These are phyloP conservation scores for Hypsibius dujardini DNA, from an alignment of 1,140 invertebrate species.

Conservation along the genomic window DNA sequence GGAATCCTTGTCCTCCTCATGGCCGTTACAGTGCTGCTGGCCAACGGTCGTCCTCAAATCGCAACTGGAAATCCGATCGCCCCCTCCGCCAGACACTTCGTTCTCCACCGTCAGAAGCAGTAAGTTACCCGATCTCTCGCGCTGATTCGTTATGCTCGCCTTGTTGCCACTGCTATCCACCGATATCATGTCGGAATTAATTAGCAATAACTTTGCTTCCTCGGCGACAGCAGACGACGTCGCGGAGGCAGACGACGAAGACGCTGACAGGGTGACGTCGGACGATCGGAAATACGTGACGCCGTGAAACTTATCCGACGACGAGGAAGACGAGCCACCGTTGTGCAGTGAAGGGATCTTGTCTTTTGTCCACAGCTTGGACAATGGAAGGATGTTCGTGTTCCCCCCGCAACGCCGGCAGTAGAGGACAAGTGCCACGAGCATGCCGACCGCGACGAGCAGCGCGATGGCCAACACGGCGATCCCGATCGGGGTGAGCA, in stretches of 20 bases:
- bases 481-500: background rate
- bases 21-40: too few species aligned
- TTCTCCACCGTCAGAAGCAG: background rate
- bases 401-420: background rate
- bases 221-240: background rate
- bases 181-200: too few species aligned
- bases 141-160: too few species aligned
- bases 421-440: background rate
- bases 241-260: background rate
- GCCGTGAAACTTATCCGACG: slow-evolving; percentile 2
- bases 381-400: background rate
- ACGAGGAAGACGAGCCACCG: background rate
- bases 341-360: background rate
- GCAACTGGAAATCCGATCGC: too few species aligned
- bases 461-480: background rate
- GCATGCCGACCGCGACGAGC: background rate
- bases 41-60: too few species aligned
- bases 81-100: background rate
- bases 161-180: too few species aligned
- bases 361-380: background rate
- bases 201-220: background rate
- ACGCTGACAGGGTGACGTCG: background rate
- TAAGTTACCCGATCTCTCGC: too few species aligned
- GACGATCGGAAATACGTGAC: slow-evolving; percentile 1
- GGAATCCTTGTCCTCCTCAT: slow-evolving; percentile 15